These are phyloP conservation scores for Aelia acuminata DNA, from an alignment of 2,888 invertebrate species.

Conservation along the genomic window DNA sequence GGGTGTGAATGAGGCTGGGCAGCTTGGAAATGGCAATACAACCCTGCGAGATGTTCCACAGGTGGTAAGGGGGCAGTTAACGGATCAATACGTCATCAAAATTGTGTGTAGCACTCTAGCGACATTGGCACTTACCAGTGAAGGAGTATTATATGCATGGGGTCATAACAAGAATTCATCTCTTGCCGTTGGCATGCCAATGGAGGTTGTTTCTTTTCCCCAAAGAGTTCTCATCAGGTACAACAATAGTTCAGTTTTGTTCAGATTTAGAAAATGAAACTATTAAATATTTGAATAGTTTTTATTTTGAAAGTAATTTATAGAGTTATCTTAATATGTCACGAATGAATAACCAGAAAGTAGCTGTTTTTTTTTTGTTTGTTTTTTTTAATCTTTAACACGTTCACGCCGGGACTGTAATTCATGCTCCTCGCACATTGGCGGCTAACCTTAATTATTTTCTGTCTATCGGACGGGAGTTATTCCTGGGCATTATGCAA, in stretches of 20 bases:
- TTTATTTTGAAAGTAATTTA: no score
- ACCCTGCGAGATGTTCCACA: not conserved
- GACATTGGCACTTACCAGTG: constrained; percentile 42
- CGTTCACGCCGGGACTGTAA: no score
- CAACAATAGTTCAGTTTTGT: not conserved
- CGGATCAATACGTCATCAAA: constrained; percentile 36
- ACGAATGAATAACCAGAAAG: no score
- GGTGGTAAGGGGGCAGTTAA: constrained; percentile 45
- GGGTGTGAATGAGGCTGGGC: constrained; percentile 49
- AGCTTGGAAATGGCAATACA: constrained; percentile 27
- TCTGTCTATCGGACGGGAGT: no score
- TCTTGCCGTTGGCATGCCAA: not conserved
- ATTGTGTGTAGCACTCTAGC: not conserved
- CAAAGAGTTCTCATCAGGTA: constrained; percentile 53
- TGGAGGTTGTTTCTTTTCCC: constrained; percentile 1
- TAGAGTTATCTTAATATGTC: no score
- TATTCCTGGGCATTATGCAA: no score
- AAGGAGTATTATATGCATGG: constrained; percentile 52
- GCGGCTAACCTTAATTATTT: no score
- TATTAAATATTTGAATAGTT: no score
- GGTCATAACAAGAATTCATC: constrained; percentile 36
- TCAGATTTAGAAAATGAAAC: not conserved
- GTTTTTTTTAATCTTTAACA: no score
- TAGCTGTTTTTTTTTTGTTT: no score
- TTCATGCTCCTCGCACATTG: no score